These are phyloP conservation scores for Chironomus striatipennis DNA, from an alignment of 1,140 invertebrate species.

Conservation along the genomic window DNA sequence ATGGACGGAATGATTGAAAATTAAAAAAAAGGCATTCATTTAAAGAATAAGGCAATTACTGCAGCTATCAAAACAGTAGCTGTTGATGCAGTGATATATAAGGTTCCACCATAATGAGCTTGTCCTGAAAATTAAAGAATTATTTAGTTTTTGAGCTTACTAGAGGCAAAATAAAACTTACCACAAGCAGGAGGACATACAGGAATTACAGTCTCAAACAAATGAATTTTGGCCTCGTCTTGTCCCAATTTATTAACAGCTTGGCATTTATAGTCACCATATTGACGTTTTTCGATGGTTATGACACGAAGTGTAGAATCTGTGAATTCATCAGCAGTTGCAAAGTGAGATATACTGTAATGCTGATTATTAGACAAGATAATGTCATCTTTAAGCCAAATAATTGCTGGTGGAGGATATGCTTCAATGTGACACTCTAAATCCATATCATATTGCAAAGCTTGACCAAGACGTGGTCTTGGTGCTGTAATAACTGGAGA, in stretches of 20 bases:
- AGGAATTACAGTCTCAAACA: slow-evolving; percentile 83
- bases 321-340: slow-evolving; percentile 80
- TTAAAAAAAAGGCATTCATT: neutral
- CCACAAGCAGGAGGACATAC: slow-evolving; percentile 84
- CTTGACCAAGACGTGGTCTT: slow-evolving; percentile 69
- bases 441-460: slow-evolving; percentile 86
- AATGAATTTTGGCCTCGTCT: slow-evolving; percentile 63
- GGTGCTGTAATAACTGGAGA: slow-evolving; percentile 76
- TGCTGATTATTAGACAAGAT: slow-evolving; percentile 81
- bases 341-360: slow-evolving; percentile 80
- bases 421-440: slow-evolving; percentile 86
- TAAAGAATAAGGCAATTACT: neutral
- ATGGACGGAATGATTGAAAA: too few species aligned
- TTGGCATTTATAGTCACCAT: slow-evolving; percentile 75
- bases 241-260: slow-evolving; percentile 82
- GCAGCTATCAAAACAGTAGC: neutral
- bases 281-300: slow-evolving; percentile 84
- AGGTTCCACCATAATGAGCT: slow-evolving; percentile 52
- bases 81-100: slow-evolving; percentile 28
- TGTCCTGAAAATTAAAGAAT: slow-evolving; percentile 42
- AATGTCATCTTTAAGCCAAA: slow-evolving; percentile 76
- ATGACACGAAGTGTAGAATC: slow-evolving; percentile 81
- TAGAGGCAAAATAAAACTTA: neutral
- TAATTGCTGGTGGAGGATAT: slow-evolving; percentile 80
- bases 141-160: too few species aligned